A percentile compares a stretch with the other conserved stretches of the same genome.
These are phyloP conservation scores for Ibidorhyncha struthersii DNA, from an alignment of 2,113 vertebrate species.

Conservation along the genomic window DNA sequence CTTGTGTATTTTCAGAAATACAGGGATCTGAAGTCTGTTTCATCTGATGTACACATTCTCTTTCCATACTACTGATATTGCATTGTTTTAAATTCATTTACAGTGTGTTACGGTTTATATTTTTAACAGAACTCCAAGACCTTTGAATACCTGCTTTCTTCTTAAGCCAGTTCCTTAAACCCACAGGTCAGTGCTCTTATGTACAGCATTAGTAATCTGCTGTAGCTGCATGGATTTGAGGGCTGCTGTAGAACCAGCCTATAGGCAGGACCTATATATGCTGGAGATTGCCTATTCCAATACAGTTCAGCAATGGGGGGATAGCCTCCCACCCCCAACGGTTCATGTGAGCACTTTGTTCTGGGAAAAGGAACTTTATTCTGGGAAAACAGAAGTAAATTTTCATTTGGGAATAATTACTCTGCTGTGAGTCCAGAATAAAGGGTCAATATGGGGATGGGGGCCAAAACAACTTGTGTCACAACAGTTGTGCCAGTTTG, in stretches of 20 bases:
- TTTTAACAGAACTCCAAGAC: neutral
- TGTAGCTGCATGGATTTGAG: neutral
- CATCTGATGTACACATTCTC: neutral
- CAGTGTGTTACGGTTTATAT: neutral
- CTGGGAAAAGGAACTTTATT: neutral
- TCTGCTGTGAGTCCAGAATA: neutral
- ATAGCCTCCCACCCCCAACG: neutral
- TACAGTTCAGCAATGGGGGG: neutral
- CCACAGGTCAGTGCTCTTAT: neutral
- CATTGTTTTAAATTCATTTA: neutral
- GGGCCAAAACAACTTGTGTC: neutral
- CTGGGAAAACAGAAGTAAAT: neutral
- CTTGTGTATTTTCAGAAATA: neutral
- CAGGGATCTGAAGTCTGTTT: neutral
- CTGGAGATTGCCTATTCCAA: neutral
- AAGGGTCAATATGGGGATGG: neutral
- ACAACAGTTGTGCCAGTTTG: neutral
- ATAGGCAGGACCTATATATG: neutral
- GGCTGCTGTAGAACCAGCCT: neutral
- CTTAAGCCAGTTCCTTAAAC: neutral
- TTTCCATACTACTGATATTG: neutral
- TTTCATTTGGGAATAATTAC: neutral
- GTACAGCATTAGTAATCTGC: rapidly evolving
- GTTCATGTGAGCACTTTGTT: neutral
- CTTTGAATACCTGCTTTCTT: neutral